Evolutionary conservation across 2,113 vertebrate species (phyloP).

Genomic region (Datnioides undecimradiatus): DNA sequence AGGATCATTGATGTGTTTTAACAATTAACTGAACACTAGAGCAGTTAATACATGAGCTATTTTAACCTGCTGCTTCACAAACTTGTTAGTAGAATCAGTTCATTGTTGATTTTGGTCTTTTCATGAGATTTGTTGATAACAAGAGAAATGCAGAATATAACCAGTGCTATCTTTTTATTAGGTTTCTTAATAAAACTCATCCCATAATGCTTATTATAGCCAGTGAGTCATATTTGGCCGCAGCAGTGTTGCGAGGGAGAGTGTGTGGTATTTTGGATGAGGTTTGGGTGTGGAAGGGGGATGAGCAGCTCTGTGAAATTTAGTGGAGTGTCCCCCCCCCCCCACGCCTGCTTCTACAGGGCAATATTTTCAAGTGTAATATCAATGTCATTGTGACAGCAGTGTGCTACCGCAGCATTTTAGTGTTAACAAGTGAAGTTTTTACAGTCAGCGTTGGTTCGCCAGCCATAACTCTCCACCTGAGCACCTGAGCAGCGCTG

Average conservation of each 20-base stretch:
- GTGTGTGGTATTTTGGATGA: neutral
- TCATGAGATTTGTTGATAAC: neutral
- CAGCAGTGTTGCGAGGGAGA: neutral
- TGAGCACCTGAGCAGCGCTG: conserved; percentile 18
- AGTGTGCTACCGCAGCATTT: conserved; percentile 26
- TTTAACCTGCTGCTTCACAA: neutral
- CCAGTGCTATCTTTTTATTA: neutral
- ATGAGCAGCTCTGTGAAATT: neutral
- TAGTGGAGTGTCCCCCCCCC: neutral
- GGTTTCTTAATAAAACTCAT: neutral
- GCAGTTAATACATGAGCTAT: neutral
- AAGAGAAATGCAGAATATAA: neutral
- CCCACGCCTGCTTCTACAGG: neutral
- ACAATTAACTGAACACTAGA: neutral
- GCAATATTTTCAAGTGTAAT: conserved; percentile 24
- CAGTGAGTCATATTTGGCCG: neutral
- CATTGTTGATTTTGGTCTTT: neutral
- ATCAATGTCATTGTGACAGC: conserved; percentile 10
- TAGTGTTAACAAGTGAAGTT: conserved; percentile 32
- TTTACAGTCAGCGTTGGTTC: conserved; percentile 28
- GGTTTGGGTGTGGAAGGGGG: neutral
- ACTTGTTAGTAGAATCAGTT: neutral
- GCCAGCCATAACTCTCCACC: conserved; percentile 36
- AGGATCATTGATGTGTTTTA: neutral
- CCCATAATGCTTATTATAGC: neutral